phyloP scores from a whole-genome alignment of 2,113 vertebrate species.

The Hipposideros armiger region DNA sequence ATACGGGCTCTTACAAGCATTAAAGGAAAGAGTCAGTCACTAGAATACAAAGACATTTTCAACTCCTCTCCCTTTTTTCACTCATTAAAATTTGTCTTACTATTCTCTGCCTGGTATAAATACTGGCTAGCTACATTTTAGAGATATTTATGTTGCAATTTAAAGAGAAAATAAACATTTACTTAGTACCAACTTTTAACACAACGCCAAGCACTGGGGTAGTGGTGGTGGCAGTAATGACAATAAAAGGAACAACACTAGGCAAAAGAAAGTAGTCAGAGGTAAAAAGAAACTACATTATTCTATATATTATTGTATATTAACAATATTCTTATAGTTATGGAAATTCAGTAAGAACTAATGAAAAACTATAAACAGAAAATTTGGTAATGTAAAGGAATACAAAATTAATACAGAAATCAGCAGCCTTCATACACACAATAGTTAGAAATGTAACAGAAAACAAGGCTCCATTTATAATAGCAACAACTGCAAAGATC shows the following conservation, averaged over 20 bases:
- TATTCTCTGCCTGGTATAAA: not conserved
- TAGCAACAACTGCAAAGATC: not conserved
- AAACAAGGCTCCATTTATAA: constrained; percentile 45
- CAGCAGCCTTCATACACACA: not conserved
- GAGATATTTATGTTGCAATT: not conserved
- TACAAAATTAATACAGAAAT: constrained; percentile 42
- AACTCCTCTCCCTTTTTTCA: not conserved
- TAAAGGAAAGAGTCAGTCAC: not conserved
- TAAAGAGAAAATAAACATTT: constrained; percentile 34
- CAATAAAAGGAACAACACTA: not conserved
- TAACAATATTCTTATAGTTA: not conserved
- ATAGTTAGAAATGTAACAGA: constrained; percentile 36
- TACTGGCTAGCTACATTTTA: constrained; percentile 14
- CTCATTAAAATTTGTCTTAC: constrained; percentile 37
- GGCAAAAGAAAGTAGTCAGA: not conserved
- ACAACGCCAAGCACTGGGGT: not conserved
- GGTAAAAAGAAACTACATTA: not conserved
- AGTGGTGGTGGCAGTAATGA: too few relatives aligned
- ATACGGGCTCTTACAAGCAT: not conserved
- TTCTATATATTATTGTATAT: not conserved
- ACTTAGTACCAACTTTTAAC: not conserved
- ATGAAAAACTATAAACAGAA: constrained; percentile 15
- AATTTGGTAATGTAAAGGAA: constrained; percentile 20
- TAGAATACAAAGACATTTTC: not conserved
- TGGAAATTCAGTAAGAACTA: not conserved